phyloP scores from a whole-genome alignment of 1,140 invertebrate genomes.

The Drosophila lowei region DNA sequence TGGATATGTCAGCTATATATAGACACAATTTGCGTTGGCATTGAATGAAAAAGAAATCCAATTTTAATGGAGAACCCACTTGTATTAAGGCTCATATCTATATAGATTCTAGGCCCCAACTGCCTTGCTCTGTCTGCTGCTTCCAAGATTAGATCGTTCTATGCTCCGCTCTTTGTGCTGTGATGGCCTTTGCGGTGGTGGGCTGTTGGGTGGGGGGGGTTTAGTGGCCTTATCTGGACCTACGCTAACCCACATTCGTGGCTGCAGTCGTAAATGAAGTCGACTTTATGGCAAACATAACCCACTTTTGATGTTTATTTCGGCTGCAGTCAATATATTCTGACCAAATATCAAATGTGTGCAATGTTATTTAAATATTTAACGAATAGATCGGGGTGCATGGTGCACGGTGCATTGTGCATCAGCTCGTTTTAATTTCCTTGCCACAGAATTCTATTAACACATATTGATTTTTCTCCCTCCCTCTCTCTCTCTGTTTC shows the following conservation, averaged over 20 bases:
- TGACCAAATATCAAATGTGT: conserved; percentile 39
- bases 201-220: not conserved
- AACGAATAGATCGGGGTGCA: conserved; percentile 26
- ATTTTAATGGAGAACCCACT: no score
- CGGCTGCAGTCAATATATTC: conserved; percentile 12
- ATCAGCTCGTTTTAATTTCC: conserved; percentile 46
- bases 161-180: not conserved
- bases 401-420: conserved; percentile 23
- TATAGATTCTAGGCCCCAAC: no score
- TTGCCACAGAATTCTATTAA: conserved; percentile 69
- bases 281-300: conserved; percentile 67
- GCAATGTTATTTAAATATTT: conserved; percentile 50
- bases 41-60: no score
- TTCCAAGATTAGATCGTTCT: no score
- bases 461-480: conserved; percentile 70
- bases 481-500: not conserved
- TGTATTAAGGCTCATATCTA: no score
- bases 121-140: no score
- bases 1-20: no score
- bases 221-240: conserved; percentile 49
- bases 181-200: not conserved
- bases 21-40: no score
- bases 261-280: conserved; percentile 55
- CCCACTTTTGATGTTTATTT: conserved; percentile 46
- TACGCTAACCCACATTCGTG: conserved; percentile 60